phyloP scores from a whole-genome alignment of 2,797 vertebrate genomes.

The Pelochelys cantorii region DNA sequence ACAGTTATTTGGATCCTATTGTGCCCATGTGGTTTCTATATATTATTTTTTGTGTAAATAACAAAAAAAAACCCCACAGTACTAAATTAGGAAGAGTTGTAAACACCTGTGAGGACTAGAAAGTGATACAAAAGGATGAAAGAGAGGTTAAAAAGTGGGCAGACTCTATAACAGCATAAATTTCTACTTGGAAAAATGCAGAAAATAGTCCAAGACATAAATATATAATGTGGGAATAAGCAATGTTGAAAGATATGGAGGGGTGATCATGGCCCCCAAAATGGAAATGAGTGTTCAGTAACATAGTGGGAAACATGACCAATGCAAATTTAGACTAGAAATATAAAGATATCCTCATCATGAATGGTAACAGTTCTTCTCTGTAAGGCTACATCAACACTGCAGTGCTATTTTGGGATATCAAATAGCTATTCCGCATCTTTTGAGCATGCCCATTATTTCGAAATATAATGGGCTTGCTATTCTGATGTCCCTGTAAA shows the following conservation, averaged over 20 bases:
- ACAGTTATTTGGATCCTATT: neutral
- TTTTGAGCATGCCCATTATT: no score
- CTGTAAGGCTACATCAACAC: no score
- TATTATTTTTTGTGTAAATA: neutral
- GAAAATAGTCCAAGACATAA: conserved; percentile 46
- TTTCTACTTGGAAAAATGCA: conserved; percentile 64
- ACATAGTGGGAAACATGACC: neutral
- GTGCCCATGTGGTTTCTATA: neutral
- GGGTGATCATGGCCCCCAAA: conserved; percentile 34
- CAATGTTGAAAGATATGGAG: conserved; percentile 17
- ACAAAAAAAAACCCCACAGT: neutral
- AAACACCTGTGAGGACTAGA: conserved; percentile 21
- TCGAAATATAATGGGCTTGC: no score
- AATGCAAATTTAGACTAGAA: neutral
- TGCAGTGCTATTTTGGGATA: no score
- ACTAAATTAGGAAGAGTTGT: conserved; percentile 8
- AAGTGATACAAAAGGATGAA: conserved; percentile 33
- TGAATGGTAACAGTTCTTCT: neutral
- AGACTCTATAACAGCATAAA: conserved; percentile 55
- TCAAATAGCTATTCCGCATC: no score
- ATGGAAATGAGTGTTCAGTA: neutral
- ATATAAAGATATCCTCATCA: conserved; percentile 36
- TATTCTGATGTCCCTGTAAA: no score
- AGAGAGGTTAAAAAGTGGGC: conserved; percentile 41
- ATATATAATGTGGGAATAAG: conserved; percentile 46